Evolutionary conservation across 2,113 vertebrate species (phyloP).

Genomic region (Trochalopteron elliotii): DNA sequence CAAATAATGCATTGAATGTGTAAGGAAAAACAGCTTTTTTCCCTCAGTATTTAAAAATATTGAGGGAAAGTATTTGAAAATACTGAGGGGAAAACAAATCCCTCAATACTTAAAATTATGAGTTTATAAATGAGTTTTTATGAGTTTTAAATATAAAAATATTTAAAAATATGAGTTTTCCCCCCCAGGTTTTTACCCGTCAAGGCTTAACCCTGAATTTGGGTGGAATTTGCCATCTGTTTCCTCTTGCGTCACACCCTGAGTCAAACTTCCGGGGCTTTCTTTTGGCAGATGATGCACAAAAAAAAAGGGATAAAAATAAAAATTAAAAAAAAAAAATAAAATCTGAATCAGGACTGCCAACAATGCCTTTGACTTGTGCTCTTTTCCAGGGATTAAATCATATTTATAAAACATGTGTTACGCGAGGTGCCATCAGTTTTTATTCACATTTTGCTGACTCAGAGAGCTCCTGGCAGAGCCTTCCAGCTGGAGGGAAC

Average conservation of each 20-base stretch:
- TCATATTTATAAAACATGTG: neutral
- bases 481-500: neutral
- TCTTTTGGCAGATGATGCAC: neutral
- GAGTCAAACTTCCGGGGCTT: neutral
- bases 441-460: conserved; percentile 4
- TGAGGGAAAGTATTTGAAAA: neutral
- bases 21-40: neutral
- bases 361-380: neutral
- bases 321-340: neutral
- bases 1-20: neutral
- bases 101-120: neutral
- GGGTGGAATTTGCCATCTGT: neutral
- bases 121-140: neutral
- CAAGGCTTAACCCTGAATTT: neutral
- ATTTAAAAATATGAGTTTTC: neutral
- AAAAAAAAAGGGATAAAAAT: neutral
- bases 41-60: neutral
- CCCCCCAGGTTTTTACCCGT: neutral
- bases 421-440: neutral
- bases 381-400: neutral
- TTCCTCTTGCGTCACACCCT: neutral
- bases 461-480: neutral
- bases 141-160: no score
- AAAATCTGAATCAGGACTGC: neutral
- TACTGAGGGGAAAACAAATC: no score